phyloP scores from a whole-genome alignment of 2,797 vertebrate genomes.

The Darevskia mixta region DNA sequence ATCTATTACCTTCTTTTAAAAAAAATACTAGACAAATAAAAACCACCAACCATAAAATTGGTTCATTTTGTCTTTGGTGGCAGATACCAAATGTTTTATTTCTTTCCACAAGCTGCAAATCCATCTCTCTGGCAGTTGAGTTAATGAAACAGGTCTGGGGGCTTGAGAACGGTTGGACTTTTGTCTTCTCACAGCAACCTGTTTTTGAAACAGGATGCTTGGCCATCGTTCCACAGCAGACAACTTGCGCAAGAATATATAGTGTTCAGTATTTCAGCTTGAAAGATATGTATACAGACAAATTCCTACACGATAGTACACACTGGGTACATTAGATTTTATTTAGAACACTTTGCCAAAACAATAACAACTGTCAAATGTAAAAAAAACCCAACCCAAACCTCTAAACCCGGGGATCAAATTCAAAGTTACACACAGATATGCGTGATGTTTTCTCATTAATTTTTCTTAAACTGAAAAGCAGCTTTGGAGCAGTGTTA shows the following conservation, averaged over 20 bases:
- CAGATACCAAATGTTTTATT: constrained; percentile 29
- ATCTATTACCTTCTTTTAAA: background rate
- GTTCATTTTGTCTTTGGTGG: constrained; percentile 6
- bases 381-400: too few species aligned
- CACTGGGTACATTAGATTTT: background rate
- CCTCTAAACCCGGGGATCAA: background rate
- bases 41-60: constrained; percentile 18
- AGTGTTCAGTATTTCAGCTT: background rate
- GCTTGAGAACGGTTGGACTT: background rate
- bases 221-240: background rate
- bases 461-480: background rate
- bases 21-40: constrained; percentile 13
- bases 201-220: background rate
- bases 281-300: background rate
- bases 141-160: constrained; percentile 18
- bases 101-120: constrained; percentile 14
- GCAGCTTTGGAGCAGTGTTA: background rate
- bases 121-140: constrained; percentile 16
- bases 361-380: background rate
- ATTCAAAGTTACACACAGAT: background rate
- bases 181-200: background rate
- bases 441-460: background rate
- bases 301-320: background rate
- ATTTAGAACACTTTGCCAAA: background rate
- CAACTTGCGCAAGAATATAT: background rate